A percentile compares a stretch with the other conserved stretches of the same genome.
Evolutionary conservation across 1,140 invertebrate genomes (phyloP).

Genomic region (Platyura marginata): DNA sequence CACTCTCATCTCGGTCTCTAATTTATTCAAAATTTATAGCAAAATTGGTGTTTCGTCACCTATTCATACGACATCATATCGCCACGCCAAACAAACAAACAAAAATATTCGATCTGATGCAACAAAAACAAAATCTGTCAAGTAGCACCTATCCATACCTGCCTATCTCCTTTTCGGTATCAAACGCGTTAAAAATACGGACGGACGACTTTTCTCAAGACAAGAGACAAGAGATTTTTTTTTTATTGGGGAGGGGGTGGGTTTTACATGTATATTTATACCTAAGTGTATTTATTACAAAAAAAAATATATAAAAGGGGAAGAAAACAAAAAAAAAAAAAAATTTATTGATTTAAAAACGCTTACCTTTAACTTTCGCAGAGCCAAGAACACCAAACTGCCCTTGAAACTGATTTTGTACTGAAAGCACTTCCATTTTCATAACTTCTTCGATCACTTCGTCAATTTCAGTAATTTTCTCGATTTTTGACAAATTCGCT

Average conservation of each 20-base stretch:
- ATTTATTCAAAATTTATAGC: too few species aligned
- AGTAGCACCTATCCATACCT: not conserved
- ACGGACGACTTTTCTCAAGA: not conserved
- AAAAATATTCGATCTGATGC: not conserved
- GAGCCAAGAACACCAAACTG: conserved; percentile 23
- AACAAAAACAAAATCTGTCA: not conserved
- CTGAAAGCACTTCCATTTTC: conserved; percentile 26
- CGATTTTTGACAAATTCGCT: not conserved
- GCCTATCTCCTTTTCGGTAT: not conserved
- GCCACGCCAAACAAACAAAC: too few species aligned
- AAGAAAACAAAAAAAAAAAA: not conserved
- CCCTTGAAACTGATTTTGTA: conserved; percentile 26
- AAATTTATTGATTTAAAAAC: not conserved
- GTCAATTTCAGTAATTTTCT: conserved; percentile 6
- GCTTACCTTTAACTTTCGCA: conserved; percentile 24
- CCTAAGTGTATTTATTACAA: not conserved
- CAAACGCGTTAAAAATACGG: not conserved
- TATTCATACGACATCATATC: too few species aligned
- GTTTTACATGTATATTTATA: not conserved
- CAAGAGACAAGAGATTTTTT: not conserved
- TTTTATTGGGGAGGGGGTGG: not conserved
- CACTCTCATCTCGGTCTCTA: too few species aligned
- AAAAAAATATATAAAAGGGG: not conserved
- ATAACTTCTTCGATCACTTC: conserved; percentile 11
- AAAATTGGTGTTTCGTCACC: too few species aligned